phyloP scores from a whole-genome alignment of 2,797 vertebrate species.

The Euthynnus affinis region DNA sequence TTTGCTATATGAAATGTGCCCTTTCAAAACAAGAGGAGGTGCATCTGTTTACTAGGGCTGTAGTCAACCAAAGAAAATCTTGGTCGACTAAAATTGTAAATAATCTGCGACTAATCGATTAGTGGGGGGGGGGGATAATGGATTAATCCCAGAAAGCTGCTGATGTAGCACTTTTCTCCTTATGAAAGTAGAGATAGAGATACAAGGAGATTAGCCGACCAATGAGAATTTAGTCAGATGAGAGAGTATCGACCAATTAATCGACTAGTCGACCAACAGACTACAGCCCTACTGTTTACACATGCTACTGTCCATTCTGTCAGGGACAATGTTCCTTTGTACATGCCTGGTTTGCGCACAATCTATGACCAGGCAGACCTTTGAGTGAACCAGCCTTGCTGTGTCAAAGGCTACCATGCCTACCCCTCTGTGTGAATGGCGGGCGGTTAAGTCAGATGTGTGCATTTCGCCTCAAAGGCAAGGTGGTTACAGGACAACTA shows the following conservation, averaged over 20 bases:
- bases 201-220: too few relatives aligned
- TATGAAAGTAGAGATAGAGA: too few relatives aligned
- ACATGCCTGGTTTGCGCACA: slow-evolving; percentile 45
- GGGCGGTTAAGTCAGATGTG: slow-evolving; percentile 55
- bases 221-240: too few relatives aligned
- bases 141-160: too few relatives aligned
- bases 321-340: slow-evolving; percentile 34
- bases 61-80: too few relatives aligned
- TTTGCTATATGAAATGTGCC: slow-evolving; percentile 14
- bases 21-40: slow-evolving; percentile 36
- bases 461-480: slow-evolving; percentile 53
- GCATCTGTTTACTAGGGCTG: slow-evolving; percentile 26
- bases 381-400: slow-evolving; percentile 41
- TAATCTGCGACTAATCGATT: too few relatives aligned
- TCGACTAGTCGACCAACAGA: too few relatives aligned
- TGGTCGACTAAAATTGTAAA: too few relatives aligned
- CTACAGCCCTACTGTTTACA: too few relatives aligned
- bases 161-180: too few relatives aligned
- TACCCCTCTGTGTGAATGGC: slow-evolving; percentile 38
- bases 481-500: slow-evolving; percentile 47
- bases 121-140: too few relatives aligned
- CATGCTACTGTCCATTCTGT: slow-evolving; percentile 13
- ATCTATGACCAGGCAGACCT: slow-evolving; percentile 64
- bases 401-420: slow-evolving; percentile 52
- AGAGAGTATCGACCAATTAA: too few relatives aligned